These are phyloP conservation scores for Naja naja DNA, from an alignment of 2,113 vertebrate genomes.

Conservation along the genomic window DNA sequence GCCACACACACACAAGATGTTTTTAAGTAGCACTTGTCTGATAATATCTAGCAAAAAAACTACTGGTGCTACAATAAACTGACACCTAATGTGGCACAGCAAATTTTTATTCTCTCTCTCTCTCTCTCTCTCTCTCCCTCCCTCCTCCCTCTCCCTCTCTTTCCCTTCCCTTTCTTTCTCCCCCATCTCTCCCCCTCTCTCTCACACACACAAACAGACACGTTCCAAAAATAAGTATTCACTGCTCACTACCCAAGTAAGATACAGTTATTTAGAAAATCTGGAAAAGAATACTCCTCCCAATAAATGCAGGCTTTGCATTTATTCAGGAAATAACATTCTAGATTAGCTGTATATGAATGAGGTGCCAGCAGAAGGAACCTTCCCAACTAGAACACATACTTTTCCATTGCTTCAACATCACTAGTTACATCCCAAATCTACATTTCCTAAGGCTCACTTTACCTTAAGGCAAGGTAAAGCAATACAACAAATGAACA, in stretches of 20 bases:
- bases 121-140: background rate
- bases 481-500: background rate
- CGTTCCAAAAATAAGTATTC: background rate
- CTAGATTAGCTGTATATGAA: background rate
- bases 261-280: background rate
- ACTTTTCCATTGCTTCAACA: background rate
- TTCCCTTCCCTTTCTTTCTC: background rate
- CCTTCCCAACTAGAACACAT: background rate
- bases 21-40: background rate
- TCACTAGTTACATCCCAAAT: background rate
- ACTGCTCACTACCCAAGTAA: background rate
- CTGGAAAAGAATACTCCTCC: background rate
- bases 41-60: background rate
- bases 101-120: background rate
- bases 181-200: too few species aligned
- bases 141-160: background rate
- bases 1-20: background rate
- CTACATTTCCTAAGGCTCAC: background rate
- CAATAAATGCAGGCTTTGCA: background rate
- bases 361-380: background rate
- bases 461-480: conserved; percentile 8
- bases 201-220: background rate
- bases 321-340: background rate
- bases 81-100: background rate
- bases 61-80: background rate